Conservation (phyloP, 1,140 invertebrate genomes). For the Chelonus insularis region DNA sequence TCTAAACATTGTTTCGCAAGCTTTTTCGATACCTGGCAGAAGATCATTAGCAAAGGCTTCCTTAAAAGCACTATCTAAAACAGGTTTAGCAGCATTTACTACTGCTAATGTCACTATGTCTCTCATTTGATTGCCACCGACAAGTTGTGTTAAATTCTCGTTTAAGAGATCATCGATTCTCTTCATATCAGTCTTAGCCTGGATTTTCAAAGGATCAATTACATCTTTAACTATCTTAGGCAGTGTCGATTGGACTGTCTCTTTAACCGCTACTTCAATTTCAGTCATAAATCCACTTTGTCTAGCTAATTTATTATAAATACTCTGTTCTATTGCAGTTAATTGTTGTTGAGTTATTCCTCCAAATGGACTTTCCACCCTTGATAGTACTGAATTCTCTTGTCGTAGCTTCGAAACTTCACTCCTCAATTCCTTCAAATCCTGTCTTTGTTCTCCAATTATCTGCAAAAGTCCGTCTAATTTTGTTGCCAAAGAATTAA, state of each 20-base stretch:
- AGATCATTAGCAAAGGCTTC: slow-evolving; percentile 74
- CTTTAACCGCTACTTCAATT: slow-evolving; percentile 69
- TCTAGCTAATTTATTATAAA: slow-evolving; percentile 56
- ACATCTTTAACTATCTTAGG: slow-evolving; percentile 63
- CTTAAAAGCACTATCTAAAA: slow-evolving; percentile 72
- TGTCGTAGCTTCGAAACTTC: slow-evolving; percentile 52
- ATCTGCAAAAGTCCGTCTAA: slow-evolving; percentile 45
- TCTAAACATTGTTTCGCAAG: slow-evolving; percentile 80
- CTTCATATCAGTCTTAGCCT: slow-evolving; percentile 72
- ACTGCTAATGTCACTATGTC: slow-evolving; percentile 73
- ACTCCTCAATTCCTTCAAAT: slow-evolving; percentile 45
- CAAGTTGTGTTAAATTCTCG: slow-evolving; percentile 77
- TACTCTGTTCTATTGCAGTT: slow-evolving; percentile 54
- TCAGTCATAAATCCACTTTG: slow-evolving; percentile 59
- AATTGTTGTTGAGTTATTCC: slow-evolving; percentile 51
- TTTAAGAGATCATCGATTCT: slow-evolving; percentile 78
- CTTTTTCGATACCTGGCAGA: slow-evolving; percentile 82
- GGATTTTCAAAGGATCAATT: slow-evolving; percentile 73
- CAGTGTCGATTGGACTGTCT: slow-evolving; percentile 70
- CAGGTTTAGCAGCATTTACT: slow-evolving; percentile 67
- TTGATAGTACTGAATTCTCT: slow-evolving; percentile 46
- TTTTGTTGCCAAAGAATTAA: slow-evolving; percentile 43
- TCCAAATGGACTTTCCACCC: slow-evolving; percentile 46
- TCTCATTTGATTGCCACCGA: slow-evolving; percentile 74
- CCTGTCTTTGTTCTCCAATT: slow-evolving; percentile 47